Conservation (phyloP, 2,797 vertebrate genomes). For the Phyllotis vaccarum region DNA sequence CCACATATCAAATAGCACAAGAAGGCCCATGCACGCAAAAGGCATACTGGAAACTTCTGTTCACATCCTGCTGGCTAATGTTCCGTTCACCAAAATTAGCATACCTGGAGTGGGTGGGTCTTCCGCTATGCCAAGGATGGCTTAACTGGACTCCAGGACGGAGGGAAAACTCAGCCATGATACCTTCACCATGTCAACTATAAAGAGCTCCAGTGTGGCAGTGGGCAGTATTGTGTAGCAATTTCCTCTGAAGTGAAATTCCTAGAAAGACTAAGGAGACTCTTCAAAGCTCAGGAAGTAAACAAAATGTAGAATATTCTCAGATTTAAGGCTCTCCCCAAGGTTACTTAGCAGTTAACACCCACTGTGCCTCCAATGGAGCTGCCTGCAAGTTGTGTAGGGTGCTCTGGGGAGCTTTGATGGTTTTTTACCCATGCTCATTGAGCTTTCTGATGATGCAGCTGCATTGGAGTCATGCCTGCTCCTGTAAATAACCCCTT, state of each 20-base stretch:
- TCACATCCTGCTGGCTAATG: accelerated
- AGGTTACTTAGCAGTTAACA: neutral
- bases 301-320: neutral
- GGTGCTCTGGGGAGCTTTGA: neutral
- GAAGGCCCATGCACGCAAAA: neutral
- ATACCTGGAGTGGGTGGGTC: too few species aligned
- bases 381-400: neutral
- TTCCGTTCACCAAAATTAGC: neutral
- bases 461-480: too few species aligned
- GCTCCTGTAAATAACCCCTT: neutral
- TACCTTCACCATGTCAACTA: neutral
- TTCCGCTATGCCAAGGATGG: neutral
- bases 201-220: neutral
- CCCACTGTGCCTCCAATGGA: neutral
- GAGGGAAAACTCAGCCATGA: neutral
- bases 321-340: too few species aligned
- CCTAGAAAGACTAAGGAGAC: neutral
- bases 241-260: neutral
- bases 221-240: neutral
- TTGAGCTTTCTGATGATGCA: neutral
- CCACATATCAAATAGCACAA: neutral
- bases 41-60: neutral
- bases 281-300: neutral
- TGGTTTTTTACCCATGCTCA: neutral
- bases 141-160: neutral